Evolutionary conservation across 2,797 vertebrate genomes (phyloP).

Genomic region (Falco rusticolus): DNA sequence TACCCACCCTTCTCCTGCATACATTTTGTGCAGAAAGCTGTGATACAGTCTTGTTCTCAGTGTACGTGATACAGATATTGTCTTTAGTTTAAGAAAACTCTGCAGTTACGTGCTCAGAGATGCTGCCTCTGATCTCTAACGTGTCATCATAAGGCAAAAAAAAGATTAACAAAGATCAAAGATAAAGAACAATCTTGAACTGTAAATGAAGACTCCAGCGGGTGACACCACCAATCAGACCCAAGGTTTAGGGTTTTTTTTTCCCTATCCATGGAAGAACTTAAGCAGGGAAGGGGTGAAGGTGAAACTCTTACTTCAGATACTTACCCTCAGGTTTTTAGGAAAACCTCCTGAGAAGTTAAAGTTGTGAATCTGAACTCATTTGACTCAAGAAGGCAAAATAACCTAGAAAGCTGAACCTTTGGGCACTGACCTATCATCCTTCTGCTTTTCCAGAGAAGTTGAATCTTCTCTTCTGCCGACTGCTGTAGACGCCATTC

Average conservation of each 20-base stretch:
- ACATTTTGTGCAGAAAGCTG: background rate
- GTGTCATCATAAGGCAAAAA: background rate
- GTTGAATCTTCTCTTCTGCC: background rate
- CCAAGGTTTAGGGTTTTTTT: background rate
- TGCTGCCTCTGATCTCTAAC: background rate
- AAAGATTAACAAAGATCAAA: background rate
- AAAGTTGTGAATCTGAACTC: background rate
- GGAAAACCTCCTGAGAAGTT: background rate
- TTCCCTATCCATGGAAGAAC: background rate
- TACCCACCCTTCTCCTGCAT: background rate
- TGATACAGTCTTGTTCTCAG: background rate
- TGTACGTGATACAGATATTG: background rate
- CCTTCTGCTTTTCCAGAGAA: background rate
- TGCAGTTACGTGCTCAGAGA: background rate
- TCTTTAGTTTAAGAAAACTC: background rate
- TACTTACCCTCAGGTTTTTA: background rate
- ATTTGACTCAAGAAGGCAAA: background rate
- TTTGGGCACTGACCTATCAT: background rate
- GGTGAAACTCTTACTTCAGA: background rate
- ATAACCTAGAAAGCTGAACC: background rate
- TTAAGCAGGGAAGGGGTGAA: background rate
- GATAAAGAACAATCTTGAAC: background rate
- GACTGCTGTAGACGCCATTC: background rate
- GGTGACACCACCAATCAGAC: no score
- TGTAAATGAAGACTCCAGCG: background rate